Evolutionary conservation across 1,140 invertebrate species (phyloP), one percentile per base, ranked within the genome.

Genomic region (Tetranychus urticae): DNA sequence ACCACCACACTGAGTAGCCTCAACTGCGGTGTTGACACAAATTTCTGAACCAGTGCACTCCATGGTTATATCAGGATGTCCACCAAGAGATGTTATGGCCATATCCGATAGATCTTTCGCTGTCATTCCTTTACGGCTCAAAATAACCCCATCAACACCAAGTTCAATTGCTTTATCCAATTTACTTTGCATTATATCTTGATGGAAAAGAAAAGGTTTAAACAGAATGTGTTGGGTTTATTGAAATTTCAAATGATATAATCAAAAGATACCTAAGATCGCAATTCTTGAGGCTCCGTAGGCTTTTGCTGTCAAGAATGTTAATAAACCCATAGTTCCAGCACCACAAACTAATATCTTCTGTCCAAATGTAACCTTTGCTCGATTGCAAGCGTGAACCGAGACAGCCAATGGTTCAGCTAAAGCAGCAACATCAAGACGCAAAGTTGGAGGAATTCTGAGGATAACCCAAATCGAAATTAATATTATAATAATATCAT

Each of bases 321-420:
- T 50, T 13, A 94, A 81, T 8, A 96, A 76, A 36, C 92, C 91
- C 66, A 94, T 93, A 12, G 88, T 88, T 71, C 75, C 92, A 42
- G 89, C 86, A 31, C 92, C 92, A 61, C 85, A 77, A 66, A 97
- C 81, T 2, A 97, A 77, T 47, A 96, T 84, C 42, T 75, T 78
- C 13, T 81, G 80, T 0, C 86, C 87, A 12, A 82, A 76, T 37
- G 71, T 77, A 60, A 88, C 78, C 6, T 78, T 77, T 6, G 80
- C 89, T 58, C 88, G 77, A 63, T 82, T 79, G 68, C 88, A 93
- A 50, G 88, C 88, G 72, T 94, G 88, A 1, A 96, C 86, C 4
- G 82, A 91, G 31, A 96, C 90, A 1, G 88, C 83, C 10, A 97
- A 71, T 0, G 92, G 91, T 70, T 97, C 91, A 56, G 94, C 70